Evolutionary conservation across 2,888 invertebrate species (phyloP).

Genomic region (Phalera bucephala): DNA sequence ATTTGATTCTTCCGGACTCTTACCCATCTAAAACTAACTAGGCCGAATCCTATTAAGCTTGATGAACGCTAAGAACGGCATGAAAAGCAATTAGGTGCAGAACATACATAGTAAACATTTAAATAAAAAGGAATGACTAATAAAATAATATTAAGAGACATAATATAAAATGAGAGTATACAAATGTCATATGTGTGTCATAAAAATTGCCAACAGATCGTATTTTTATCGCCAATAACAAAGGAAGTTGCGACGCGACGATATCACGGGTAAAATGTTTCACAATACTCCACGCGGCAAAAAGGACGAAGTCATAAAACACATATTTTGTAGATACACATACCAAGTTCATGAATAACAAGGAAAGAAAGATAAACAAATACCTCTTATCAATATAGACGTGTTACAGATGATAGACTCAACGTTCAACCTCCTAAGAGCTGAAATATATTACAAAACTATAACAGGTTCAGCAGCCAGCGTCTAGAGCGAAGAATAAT

Average conservation of each 20-base stretch:
- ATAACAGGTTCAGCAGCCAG: conserved; percentile 20
- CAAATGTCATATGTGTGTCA: conserved; percentile 6
- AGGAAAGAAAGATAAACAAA: conserved; percentile 1
- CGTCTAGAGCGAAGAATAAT: conserved; percentile 17
- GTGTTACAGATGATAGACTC: neutral
- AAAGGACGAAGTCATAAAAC: conserved; percentile 7
- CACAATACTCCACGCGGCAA: conserved; percentile 28
- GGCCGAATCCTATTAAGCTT: too few relatives aligned
- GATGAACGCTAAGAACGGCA: too few relatives aligned
- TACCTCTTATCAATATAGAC: conserved; percentile 1
- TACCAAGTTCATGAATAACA: neutral
- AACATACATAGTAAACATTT: too few relatives aligned
- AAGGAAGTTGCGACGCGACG: conserved; percentile 47
- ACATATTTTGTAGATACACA: neutral
- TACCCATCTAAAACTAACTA: too few relatives aligned
- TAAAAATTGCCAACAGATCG: conserved; percentile 29
- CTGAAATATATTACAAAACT: conserved; percentile 6
- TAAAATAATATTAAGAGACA: too few relatives aligned
- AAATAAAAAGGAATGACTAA: too few relatives aligned
- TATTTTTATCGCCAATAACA: conserved; percentile 45
- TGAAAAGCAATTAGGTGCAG: too few relatives aligned
- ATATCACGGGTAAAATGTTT: conserved; percentile 43
- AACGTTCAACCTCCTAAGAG: neutral
- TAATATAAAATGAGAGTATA: too few relatives aligned
- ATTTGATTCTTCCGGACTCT: too few relatives aligned